phyloP scores from a whole-genome alignment of 1,140 invertebrate genomes.

The Orchestia grillus region DNA sequence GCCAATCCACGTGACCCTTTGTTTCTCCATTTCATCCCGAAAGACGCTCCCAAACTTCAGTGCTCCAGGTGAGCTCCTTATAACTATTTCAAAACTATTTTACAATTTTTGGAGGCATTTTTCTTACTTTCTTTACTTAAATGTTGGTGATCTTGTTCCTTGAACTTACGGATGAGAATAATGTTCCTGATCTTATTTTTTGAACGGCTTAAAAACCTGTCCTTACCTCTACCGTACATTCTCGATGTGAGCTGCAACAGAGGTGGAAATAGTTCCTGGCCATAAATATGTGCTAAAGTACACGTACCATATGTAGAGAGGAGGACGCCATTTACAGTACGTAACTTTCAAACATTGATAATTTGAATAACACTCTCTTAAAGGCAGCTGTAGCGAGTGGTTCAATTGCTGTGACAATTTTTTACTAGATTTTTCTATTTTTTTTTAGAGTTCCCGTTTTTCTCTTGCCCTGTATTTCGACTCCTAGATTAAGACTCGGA shows the following conservation, averaged over 20 bases:
- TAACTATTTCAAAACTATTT: not conserved
- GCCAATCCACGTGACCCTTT: conserved; percentile 24
- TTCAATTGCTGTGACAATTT: no score
- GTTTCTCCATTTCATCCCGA: conserved; percentile 11
- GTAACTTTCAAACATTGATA: no score
- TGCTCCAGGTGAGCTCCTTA: conserved; percentile 7
- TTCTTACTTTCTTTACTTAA: not conserved
- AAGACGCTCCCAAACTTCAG: conserved; percentile 12
- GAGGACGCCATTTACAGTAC: no score
- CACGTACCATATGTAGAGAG: no score
- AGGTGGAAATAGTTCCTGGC: no score
- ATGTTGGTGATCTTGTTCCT: not conserved
- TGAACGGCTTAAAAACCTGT: not conserved
- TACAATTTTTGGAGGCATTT: not conserved
- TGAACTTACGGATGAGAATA: not conserved
- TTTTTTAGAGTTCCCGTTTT: no score
- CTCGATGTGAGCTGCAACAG: not conserved
- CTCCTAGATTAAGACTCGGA: no score
- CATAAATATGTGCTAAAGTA: no score
- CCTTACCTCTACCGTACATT: not conserved
- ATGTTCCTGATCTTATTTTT: not conserved
- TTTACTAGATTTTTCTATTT: no score
- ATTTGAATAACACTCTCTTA: no score
- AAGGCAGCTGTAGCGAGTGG: no score
- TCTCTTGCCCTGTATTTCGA: no score